Evolutionary conservation across 2,113 vertebrate genomes (phyloP), one percentile per base, ranked within the genome.

Genomic region (Microtus oregoni): DNA sequence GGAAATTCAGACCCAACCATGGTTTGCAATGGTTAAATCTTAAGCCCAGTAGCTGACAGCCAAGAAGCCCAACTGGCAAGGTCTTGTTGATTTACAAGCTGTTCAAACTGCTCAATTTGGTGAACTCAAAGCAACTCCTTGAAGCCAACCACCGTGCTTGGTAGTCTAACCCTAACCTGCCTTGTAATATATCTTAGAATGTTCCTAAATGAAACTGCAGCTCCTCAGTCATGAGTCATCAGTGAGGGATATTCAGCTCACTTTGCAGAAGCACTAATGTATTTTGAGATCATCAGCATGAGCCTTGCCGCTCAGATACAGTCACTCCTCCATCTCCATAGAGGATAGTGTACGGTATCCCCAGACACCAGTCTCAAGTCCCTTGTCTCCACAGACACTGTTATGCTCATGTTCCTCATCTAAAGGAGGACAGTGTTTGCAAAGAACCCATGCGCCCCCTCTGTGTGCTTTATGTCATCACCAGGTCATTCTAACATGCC

Each of bases 101-200:
- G 68, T 78, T 89, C 38, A 91, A 77, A 44, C 11, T 61, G 22
- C 76, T 91, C 63, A 87, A 32, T 78, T 78, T 30, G 79, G 11
- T 32, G 55, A 90, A 58, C 65, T 95, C 17, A 26, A 72, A 76
- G 19, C 22, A 28, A 32, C 32, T 82, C 13, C n/a, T 86, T 9
- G 63, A 81, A n/a, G 44, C 3, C 44, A 78, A 10, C 38, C 79
- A 22, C 70, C 73, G 0, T 72, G 17, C 67, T 93, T 91, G 44
- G 24, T 20, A 90, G 14, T n/a, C 28, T 81, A 78, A n/a, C 58
- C 32, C 75, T 58, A 61, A 95, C 17, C 38, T 11, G 4, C 32
- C 65, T 26, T 91, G 10, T 26, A 77, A 44, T 22, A 47, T 30
- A 92, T 19, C 50, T 94, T 38, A 94, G 91, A 70, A 87, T 94